phyloP scores from a whole-genome alignment of 2,113 vertebrate species.

The Neopipo cinnamomea region DNA sequence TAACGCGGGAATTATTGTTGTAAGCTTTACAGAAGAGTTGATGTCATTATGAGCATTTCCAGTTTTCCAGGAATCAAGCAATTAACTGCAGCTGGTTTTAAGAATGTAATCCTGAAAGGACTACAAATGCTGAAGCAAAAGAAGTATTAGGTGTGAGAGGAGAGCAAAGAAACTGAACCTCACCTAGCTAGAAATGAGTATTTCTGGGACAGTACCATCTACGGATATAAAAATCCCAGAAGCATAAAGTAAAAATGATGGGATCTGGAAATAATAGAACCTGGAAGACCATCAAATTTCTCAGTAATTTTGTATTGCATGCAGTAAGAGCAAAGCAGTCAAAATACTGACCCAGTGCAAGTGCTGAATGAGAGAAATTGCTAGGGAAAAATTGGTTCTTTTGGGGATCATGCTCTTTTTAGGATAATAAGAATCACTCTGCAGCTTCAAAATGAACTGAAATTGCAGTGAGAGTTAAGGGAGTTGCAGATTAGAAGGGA shows the following conservation, averaged over 20 bases:
- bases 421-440: background rate
- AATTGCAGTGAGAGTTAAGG: background rate
- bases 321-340: background rate
- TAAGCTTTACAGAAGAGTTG: background rate
- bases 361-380: background rate
- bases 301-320: background rate
- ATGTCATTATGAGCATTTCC: background rate
- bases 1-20: background rate
- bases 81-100: background rate
- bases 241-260: background rate
- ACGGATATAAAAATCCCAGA: background rate
- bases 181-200: background rate
- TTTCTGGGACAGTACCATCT: background rate
- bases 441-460: background rate
- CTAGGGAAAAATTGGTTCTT: background rate
- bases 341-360: background rate
- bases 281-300: background rate
- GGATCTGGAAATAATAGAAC: background rate
- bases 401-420: background rate
- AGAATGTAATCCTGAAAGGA: background rate
- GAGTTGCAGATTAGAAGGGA: background rate
- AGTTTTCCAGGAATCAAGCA: background rate
- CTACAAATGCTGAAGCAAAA: background rate
- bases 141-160: background rate
- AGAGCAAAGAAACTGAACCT: background rate